Conservation (phyloP, 2,888 invertebrate species). For the Cosmorhoe ocellata region DNA sequence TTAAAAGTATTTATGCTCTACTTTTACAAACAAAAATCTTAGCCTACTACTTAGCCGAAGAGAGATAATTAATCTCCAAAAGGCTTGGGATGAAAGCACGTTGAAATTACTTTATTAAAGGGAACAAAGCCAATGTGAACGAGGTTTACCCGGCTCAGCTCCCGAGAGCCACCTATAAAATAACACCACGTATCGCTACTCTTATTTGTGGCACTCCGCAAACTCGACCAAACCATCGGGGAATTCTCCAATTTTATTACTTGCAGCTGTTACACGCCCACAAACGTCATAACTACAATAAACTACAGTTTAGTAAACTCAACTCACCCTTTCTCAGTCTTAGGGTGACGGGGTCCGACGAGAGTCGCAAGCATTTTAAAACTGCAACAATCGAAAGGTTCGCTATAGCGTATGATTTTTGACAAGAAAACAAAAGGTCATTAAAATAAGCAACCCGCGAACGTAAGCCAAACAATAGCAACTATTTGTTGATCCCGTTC, state of each 20-base stretch:
- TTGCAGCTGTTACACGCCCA: conserved; percentile 46
- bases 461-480: conserved; percentile 35
- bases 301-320: conserved; percentile 23
- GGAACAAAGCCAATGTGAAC: conserved; percentile 58
- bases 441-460: conserved; percentile 33
- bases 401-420: conserved; percentile 20
- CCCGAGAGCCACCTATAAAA: conserved; percentile 67
- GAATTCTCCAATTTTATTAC: conserved; percentile 65
- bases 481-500: conserved; percentile 38
- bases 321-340: conserved; percentile 94
- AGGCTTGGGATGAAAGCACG: conserved; percentile 29
- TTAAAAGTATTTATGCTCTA: not conserved
- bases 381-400: conserved; percentile 85
- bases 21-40: too few species aligned
- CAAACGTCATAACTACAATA: conserved; percentile 51
- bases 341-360: conserved; percentile 94
- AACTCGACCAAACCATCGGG: conserved; percentile 60
- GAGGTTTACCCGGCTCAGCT: conserved; percentile 52
- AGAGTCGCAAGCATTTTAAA: conserved; percentile 95
- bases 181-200: conserved; percentile 58
- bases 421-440: conserved; percentile 29
- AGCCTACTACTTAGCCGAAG: too few species aligned
- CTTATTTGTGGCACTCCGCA: conserved; percentile 63
- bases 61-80: not conserved
- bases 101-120: conserved; percentile 57